Base-by-base conservation (phyloP, 1,140 invertebrate genomes). In the Colletes gigas region DNA sequence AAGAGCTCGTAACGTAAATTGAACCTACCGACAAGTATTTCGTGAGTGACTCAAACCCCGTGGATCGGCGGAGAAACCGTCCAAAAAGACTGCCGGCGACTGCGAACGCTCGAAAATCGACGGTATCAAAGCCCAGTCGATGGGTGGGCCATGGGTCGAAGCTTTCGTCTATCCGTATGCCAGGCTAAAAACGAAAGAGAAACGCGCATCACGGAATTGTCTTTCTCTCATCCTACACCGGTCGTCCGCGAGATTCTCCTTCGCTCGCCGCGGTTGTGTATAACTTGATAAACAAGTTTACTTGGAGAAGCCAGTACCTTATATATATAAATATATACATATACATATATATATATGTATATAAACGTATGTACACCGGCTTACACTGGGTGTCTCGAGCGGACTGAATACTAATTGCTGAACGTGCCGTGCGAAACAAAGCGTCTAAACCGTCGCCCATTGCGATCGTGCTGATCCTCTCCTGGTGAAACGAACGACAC, bases 251-350 rank as follows among this genome's bases (percentile, higher is more conserved):
- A 79, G 77, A 79, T 82, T 68, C 30, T 83, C 65, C 55, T 78
- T 71, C 57, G 67, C 55, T 73, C 83, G 72, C 44, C 59, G 50
- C 69, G 55, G 47, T 69, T 39, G 78, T 73, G 68, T 86, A 82
- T 86, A 86, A 86, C 84, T 86, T 86, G 84, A 86, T 86, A 86
- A 86, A 86, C 84, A 86, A 86, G 84, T 86, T 86, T 86, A 86
- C 81, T 86, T 81, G 75, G 63, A 66, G 80, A 80, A 73, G 71
- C 75, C 84, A 82, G 84, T 83, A 68, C 86, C 84, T 86, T 86
- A 80, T 86, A 79, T 70, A 52, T 52, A 47, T 47, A 57, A 77
- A 75, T 59, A 60, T 44, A 44, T 44, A 44, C 8, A 44, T 47
- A 47, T 4, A 47, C 6, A 1, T 50, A 12, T 50, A 50, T 50